Percentiles rank a stretch among this genome's conserved stretches.
Conservation (phyloP, 2,888 invertebrate genomes). For the Epinotia ramella region DNA sequence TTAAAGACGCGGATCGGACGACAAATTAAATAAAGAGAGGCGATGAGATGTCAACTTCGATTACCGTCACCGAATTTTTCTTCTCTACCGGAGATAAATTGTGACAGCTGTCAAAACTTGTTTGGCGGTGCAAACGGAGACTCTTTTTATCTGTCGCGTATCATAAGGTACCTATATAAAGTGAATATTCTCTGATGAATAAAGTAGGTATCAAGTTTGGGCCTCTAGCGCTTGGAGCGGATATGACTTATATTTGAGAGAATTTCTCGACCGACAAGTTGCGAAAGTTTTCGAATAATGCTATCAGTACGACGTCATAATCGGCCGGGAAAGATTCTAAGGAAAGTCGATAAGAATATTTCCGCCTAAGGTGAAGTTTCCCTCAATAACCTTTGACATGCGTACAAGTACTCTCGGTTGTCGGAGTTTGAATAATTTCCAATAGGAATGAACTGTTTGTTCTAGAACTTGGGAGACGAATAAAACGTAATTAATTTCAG, state of each 20-base stretch:
- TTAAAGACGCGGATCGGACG: slow-evolving; percentile 27
- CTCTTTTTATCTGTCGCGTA: slow-evolving; percentile 27
- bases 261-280: slow-evolving; percentile 21
- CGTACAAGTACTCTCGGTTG: slow-evolving; percentile 11
- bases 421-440: slow-evolving; percentile 30
- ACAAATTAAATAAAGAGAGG: slow-evolving; percentile 43
- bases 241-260: slow-evolving; percentile 26
- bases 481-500: slow-evolving; percentile 34
- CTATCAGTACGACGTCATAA: slow-evolving; percentile 32
- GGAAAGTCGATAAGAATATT: slow-evolving; percentile 32
- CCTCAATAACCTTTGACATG: slow-evolving; percentile 23
- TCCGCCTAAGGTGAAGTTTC: slow-evolving; percentile 4
- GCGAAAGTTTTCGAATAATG: slow-evolving; percentile 34
- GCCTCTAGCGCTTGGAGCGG: background rate
- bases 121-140: slow-evolving; percentile 28
- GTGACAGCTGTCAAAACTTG: slow-evolving; percentile 44
- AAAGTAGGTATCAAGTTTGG: slow-evolving; percentile 4
- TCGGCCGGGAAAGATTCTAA: slow-evolving; percentile 9
- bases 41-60: slow-evolving; percentile 33
- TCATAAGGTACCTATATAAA: slow-evolving; percentile 36
- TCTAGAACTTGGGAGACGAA: slow-evolving; percentile 31
- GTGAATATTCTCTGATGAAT: slow-evolving; percentile 10
- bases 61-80: slow-evolving; percentile 38
- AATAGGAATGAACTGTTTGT: slow-evolving; percentile 36
- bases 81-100: slow-evolving; percentile 22